phyloP scores from a whole-genome alignment of 1,140 invertebrate species.

The Eurosta solidaginis region DNA sequence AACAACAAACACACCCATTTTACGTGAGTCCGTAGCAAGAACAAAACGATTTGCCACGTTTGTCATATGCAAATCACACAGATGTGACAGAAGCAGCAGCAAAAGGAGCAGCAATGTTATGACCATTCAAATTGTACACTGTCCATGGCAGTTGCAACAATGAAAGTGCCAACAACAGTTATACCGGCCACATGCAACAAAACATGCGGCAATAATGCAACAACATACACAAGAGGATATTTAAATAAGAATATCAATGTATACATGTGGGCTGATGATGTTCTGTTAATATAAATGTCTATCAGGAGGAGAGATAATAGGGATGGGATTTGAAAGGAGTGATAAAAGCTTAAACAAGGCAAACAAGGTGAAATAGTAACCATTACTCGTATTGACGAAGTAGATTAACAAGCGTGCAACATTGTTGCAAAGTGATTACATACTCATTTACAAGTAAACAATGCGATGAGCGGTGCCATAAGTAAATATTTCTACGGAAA shows the following conservation, averaged over 20 bases:
- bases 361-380: not conserved
- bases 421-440: constrained; percentile 29
- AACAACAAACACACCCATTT: no score
- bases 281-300: not conserved
- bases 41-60: constrained; percentile 31
- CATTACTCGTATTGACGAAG: not conserved
- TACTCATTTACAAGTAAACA: not conserved
- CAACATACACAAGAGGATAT: no score
- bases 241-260: no score
- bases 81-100: constrained; percentile 1
- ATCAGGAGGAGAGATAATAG: not conserved
- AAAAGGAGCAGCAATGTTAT: not conserved
- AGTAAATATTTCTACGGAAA: no score
- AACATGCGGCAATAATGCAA: constrained; percentile 9
- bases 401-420: constrained; percentile 25
- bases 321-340: not conserved
- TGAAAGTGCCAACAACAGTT: constrained; percentile 1
- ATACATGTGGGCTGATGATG: not conserved
- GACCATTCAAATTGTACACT: not conserved
- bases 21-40: not conserved
- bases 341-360: not conserved
- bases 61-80: constrained; percentile 57
- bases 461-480: no score
- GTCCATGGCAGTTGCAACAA: constrained; percentile 15
- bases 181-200: no score